Evolutionary conservation across 2,797 vertebrate genomes (phyloP), one percentile per base, ranked within the genome.

Genomic region (Sebastes trivittatus): DNA sequence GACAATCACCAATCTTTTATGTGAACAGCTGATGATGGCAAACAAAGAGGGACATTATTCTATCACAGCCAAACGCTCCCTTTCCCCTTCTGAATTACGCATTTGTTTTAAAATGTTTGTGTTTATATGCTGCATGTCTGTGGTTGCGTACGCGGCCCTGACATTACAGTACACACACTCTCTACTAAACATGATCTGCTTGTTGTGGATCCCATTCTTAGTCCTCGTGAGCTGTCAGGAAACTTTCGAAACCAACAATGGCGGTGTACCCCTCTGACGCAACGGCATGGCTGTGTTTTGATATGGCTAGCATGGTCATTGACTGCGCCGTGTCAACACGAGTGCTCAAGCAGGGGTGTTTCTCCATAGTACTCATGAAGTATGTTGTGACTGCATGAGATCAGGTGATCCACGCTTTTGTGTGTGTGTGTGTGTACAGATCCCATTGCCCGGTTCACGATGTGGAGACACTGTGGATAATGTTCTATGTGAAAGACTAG

Each of bases 261-360:
- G 60, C 30, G 23, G 42, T 34, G 61, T 38, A 55, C 46, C 80
- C 52, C 86, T 78, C 76, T 88, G 80, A 88, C 46, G 83, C 87
- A 91, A 82, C 65, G 82, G 74, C 83, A 58, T 75, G 84, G 77
- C 85, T 79, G 59, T 94, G 92, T 96, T 96, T 93, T 95, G 91
- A 94, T 93, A 84, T 1, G 73, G 79, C 63, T 77, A 25, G 75
- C 86, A 72, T 82, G 93, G 91, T 81, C 87, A 78, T 73, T 90
- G 89, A 85, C 87, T 91, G 84, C 69, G 70, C 56, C 79, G 78
- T 84, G 89, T 93, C 95, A 94, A 77, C 89, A 86, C 52, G 54
- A 78, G 85, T 86, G 87, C 85, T 90, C 90, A 79, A 92, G 80
- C 84, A 89, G 83, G 73, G 80, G 83, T 71, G 60, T 68, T 46